phyloP scores from a whole-genome alignment of 1,140 invertebrate genomes.

The Pseudomyrmex flavicornis region DNA sequence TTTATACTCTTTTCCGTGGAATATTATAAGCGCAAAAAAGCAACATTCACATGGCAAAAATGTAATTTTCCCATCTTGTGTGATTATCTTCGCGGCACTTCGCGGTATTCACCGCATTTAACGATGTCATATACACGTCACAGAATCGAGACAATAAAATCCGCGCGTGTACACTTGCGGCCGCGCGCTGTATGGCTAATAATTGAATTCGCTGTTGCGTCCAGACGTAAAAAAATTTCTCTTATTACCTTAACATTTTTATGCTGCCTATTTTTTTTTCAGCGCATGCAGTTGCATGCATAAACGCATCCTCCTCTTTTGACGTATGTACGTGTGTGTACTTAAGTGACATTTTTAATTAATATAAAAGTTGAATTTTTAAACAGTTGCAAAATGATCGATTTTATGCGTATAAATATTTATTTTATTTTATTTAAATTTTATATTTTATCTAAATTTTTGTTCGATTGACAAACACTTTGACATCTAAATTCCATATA shows the following conservation, averaged over 20 bases:
- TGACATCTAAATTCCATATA: too few relatives aligned
- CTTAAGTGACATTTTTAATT: background rate
- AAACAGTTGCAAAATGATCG: background rate
- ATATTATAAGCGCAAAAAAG: conserved; percentile 27
- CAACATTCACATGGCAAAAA: conserved; percentile 36
- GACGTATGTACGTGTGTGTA: background rate
- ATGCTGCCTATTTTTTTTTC: background rate
- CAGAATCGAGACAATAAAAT: conserved; percentile 52
- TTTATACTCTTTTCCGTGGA: conserved; percentile 38
- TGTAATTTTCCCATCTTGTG: conserved; percentile 53
- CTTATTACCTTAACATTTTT: background rate
- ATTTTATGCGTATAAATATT: background rate
- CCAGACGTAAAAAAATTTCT: conserved; percentile 12
- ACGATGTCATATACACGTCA: conserved; percentile 31
- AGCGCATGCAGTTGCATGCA: background rate
- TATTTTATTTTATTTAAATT: background rate
- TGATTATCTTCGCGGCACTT: background rate
- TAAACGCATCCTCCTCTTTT: background rate
- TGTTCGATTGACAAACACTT: background rate
- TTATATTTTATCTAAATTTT: background rate
- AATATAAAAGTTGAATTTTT: background rate
- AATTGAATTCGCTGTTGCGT: conserved; percentile 36
- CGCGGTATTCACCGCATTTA: conserved; percentile 31
- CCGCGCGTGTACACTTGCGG: conserved; percentile 1
- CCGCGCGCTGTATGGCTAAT: conserved; percentile 27